Evolutionary conservation across 2,888 invertebrate genomes (phyloP).

Genomic region (Coelinius sp.): DNA sequence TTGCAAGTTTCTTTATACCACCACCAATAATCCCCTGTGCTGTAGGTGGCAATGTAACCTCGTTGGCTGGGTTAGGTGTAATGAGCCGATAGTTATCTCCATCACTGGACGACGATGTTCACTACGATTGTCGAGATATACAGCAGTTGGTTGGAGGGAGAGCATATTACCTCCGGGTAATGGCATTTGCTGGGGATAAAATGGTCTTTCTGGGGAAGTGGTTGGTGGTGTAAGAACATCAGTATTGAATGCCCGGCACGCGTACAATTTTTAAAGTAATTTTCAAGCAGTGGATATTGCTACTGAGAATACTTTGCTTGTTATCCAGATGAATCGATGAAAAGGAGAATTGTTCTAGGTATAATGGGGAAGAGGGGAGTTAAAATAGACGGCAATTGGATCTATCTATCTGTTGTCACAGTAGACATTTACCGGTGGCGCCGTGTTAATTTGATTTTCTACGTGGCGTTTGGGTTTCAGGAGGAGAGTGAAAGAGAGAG

Average conservation of each 20-base stretch:
- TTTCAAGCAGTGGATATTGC: neutral
- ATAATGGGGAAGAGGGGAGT: slow-evolving; percentile 5
- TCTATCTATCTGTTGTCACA: slow-evolving; percentile 35
- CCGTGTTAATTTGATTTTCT: slow-evolving; percentile 65
- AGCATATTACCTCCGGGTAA: neutral
- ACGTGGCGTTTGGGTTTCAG: slow-evolving; percentile 59
- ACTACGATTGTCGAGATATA: slow-evolving; percentile 43
- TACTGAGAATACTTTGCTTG: neutral
- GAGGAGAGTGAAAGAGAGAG: slow-evolving; percentile 37
- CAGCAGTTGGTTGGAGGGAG: neutral
- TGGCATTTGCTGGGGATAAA: slow-evolving; percentile 41
- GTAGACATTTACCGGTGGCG: slow-evolving; percentile 40
- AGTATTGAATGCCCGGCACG: slow-evolving; percentile 52
- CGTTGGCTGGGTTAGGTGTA: slow-evolving; percentile 52
- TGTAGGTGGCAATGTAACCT: slow-evolving; percentile 52
- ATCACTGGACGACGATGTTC: slow-evolving; percentile 44
- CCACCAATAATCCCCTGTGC: slow-evolving; percentile 16
- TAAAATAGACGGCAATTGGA: slow-evolving; percentile 34
- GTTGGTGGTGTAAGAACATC: slow-evolving; percentile 1
- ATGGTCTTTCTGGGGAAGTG: slow-evolving; percentile 42
- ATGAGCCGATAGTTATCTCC: slow-evolving; percentile 65
- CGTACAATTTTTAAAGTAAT: slow-evolving; percentile 47
- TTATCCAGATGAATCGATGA: neutral
- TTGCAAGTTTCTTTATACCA: slow-evolving; percentile 25
- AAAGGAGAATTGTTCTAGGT: neutral